Evolutionary conservation across 2,797 vertebrate species (phyloP).

Genomic region (Liasis olivaceus): DNA sequence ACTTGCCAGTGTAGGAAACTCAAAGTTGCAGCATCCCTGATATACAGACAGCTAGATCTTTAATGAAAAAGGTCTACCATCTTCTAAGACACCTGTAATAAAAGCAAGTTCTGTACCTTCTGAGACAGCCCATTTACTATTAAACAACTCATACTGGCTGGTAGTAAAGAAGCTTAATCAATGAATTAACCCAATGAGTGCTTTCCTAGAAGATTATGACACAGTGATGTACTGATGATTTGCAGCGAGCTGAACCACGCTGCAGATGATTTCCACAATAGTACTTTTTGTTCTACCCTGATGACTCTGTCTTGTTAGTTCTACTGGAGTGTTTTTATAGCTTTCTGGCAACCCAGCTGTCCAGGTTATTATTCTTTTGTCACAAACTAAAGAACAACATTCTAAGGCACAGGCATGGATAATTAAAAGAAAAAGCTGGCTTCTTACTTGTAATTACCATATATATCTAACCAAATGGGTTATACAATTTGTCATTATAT

Average conservation of each 20-base stretch:
- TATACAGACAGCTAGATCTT: too few species aligned
- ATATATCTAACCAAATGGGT: constrained; percentile 48
- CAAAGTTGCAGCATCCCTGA: too few species aligned
- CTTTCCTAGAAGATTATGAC: constrained; percentile 34
- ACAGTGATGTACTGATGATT: constrained; percentile 31
- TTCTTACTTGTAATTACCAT: constrained; percentile 62
- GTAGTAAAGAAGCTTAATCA: neutral
- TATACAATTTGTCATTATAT: constrained; percentile 43
- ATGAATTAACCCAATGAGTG: neutral
- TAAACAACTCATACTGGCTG: neutral
- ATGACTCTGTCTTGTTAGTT: constrained; percentile 53
- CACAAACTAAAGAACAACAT: constrained; percentile 61
- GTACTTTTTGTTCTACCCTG: constrained; percentile 44
- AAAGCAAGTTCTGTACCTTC: too few species aligned
- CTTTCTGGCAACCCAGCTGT: constrained; percentile 63
- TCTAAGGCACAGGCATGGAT: constrained; percentile 37
- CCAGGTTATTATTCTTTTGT: constrained; percentile 65
- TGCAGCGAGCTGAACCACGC: constrained; percentile 39
- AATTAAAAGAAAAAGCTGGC: constrained; percentile 49
- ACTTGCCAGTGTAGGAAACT: too few species aligned
- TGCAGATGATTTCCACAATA: neutral
- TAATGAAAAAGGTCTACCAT: too few species aligned
- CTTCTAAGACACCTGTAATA: too few species aligned
- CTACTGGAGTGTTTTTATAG: constrained; percentile 50
- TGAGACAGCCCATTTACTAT: too few species aligned